Evolutionary conservation across 1,140 invertebrate genomes (phyloP).

Genomic region (Pemphigus obesinymphae): DNA sequence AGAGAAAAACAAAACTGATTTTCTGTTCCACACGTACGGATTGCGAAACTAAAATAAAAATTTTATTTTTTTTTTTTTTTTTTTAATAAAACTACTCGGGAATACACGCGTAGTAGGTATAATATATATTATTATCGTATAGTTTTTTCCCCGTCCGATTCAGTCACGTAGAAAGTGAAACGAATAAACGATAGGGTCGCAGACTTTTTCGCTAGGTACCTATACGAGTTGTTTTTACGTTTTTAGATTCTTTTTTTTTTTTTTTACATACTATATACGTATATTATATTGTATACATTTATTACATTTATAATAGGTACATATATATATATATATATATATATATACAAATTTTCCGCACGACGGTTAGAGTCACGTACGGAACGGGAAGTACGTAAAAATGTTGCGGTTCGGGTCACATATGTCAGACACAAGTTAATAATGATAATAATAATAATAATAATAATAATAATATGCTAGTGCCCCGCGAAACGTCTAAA

Average conservation of each 20-base stretch:
- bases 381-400: not conserved
- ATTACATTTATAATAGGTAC: not conserved
- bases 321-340: not conserved
- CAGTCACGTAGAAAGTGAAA: constrained; percentile 37
- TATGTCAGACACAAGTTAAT: not conserved
- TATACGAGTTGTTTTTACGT: not conserved
- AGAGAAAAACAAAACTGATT: not conserved
- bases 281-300: not conserved
- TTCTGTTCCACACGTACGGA: constrained; percentile 29
- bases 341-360: not conserved
- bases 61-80: no score
- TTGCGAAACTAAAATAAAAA: constrained; percentile 14
- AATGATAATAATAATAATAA: no score
- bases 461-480: no score
- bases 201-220: constrained; percentile 10
- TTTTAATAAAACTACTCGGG: not conserved
- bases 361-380: constrained; percentile 9
- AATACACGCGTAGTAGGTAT: constrained; percentile 2
- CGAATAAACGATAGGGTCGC: constrained; percentile 25
- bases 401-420: not conserved
- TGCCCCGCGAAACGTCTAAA: not conserved
- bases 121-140: no score
- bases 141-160: not conserved
- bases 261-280: not conserved
- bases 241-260: not conserved